Evolutionary conservation across 2,113 vertebrate genomes (phyloP).

Genomic region (Pluvianellus socialis): DNA sequence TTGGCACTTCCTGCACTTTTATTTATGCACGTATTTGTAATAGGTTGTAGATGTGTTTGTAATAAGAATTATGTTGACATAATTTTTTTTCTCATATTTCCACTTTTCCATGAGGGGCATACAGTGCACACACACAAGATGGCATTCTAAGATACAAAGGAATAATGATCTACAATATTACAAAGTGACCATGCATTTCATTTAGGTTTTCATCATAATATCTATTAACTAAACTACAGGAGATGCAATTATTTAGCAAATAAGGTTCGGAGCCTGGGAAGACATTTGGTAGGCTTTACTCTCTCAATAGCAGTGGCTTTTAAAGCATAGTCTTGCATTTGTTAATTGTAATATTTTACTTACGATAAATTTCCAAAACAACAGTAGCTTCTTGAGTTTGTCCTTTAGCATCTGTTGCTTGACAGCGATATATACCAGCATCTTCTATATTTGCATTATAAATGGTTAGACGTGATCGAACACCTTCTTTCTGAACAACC

Average conservation of each 20-base stretch:
- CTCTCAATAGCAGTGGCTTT: background rate
- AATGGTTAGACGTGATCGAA: conserved; percentile 90
- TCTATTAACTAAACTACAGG: background rate
- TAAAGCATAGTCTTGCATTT: background rate
- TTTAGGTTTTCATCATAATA: background rate
- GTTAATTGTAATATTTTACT: conserved; percentile 61
- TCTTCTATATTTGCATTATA: conserved; percentile 96
- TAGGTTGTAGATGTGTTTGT: background rate
- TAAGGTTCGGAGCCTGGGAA: background rate
- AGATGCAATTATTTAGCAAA: background rate
- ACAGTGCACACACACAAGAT: background rate
- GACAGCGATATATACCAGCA: conserved; percentile 95
- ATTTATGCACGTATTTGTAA: background rate
- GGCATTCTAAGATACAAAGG: background rate
- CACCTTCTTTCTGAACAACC: conserved; percentile 87
- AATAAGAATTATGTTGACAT: background rate
- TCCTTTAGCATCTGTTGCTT: conserved; percentile 86
- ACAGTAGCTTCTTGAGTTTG: conserved; percentile 93
- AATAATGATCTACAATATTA: background rate
- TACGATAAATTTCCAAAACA: conserved; percentile 97
- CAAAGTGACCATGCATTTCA: background rate
- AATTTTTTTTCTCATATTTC: background rate
- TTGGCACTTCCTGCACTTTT: background rate
- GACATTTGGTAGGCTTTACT: background rate
- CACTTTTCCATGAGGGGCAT: background rate